Base-by-base conservation (phyloP, 2,888 invertebrate species). In the Resseliella maxima region DNA sequence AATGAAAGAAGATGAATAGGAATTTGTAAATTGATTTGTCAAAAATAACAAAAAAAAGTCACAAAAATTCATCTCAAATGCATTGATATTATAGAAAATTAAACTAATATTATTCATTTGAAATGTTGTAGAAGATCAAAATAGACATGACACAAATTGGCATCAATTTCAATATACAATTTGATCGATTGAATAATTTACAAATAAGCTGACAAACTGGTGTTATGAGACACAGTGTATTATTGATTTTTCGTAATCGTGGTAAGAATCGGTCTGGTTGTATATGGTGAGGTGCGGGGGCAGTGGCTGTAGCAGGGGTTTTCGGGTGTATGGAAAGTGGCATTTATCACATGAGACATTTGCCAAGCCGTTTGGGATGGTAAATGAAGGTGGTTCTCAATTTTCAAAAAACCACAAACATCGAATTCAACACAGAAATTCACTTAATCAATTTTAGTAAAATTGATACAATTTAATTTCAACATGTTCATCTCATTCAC, bases 381-480 rank as follows among this genome's bases (percentile, higher is more conserved):
- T 5, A 41, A 41, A 41, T 41, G 41, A 41, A 41, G 41, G 12
- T 8, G 12, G 41, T 41, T 41, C n/a, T 41, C 12, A 12, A 5
- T 18, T 50, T 21, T 50, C 2, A 72, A 31, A 24, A 83, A 83
- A 83, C 83, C 83, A n/a, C 83, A 83, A 36, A 38, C 38, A 38
- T 38, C 24, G 6, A 36, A 24, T 31, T 83, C 38, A 83, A 83
- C 38, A 83, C 38, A 38, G 83, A 38, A 83, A 38, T 83, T 38
- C 38, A 83, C 83, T 83, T 83, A 83, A 83, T 83, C 83, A 38
- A 38, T 38, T 36, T 27, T 3, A 38, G 8, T 38, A 8, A 38
- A 83, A 83, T 83, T 83, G 83, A 83, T 38, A 83, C 38, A 83
- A 83, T 38, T 38, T 38, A 83, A 83, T 83, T 83, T 83, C 81